These are phyloP conservation scores for Zosterops borbonicus DNA, from an alignment of 2,113 vertebrate genomes.

Conservation along the genomic window DNA sequence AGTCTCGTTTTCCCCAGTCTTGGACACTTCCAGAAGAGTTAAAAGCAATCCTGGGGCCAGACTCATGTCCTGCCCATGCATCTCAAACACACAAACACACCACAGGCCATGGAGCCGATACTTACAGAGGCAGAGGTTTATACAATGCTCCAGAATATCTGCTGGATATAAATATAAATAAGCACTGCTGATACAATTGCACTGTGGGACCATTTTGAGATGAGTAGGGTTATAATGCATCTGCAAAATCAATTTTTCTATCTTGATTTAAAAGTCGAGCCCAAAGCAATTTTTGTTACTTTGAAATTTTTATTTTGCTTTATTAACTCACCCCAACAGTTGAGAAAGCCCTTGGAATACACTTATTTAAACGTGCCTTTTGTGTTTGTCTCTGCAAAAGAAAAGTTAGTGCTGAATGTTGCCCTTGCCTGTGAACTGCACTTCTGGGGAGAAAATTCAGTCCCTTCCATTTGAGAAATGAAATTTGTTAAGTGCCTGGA, in stretches of 20 bases:
- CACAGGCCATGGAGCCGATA: not conserved
- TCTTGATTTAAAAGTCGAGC: not conserved
- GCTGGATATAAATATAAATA: conserved; percentile 3
- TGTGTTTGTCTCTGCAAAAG: not conserved
- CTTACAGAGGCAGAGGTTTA: not conserved
- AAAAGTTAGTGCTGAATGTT: not conserved
- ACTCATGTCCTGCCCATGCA: fast-evolving
- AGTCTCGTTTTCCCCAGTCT: too few relatives aligned
- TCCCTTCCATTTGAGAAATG: conserved; percentile 58
- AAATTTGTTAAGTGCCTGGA: conserved; percentile 59
- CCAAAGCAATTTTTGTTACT: not conserved
- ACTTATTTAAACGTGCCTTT: not conserved
- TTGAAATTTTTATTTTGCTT: not conserved
- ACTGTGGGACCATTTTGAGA: not conserved
- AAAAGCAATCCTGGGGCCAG: not conserved
- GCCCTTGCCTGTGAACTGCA: not conserved
- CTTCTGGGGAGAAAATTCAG: not conserved
- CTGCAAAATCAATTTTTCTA: not conserved
- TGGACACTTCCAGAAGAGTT: not conserved
- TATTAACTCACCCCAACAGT: not conserved
- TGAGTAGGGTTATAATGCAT: not conserved
- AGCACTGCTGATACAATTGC: not conserved
- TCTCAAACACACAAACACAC: not conserved
- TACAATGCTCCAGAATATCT: not conserved
- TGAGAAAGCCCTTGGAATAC: not conserved